These are phyloP conservation scores for Gallinago nigripennis DNA, from an alignment of 2,797 vertebrate species.

Conservation along the genomic window DNA sequence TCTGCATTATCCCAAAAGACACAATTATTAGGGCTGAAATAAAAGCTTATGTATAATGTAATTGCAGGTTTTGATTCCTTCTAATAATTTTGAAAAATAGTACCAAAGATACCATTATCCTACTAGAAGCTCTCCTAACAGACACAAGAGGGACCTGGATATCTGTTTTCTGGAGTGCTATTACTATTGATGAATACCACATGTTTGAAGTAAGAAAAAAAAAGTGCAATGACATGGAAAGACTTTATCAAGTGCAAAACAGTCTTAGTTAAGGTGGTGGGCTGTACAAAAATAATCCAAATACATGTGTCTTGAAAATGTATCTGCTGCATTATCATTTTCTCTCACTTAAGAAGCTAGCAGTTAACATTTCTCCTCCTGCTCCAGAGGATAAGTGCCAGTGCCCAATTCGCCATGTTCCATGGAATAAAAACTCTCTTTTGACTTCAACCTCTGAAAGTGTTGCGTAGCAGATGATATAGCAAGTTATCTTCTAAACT, in stretches of 20 bases:
- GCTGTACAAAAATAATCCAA: background rate
- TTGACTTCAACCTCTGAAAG: background rate
- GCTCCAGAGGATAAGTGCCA: background rate
- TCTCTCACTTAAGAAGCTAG: background rate
- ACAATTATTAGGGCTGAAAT: background rate
- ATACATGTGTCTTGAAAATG: background rate
- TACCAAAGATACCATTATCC: background rate
- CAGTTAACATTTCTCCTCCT: background rate
- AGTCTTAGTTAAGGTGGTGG: background rate
- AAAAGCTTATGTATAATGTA: background rate
- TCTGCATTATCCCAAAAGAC: background rate
- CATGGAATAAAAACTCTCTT: background rate
- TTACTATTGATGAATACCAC: background rate
- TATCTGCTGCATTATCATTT: background rate
- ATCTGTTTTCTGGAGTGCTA: background rate
- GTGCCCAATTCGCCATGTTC: background rate
- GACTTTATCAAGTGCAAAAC: background rate
- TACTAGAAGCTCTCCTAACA: background rate
- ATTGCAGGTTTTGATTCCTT: background rate
- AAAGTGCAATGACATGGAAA: background rate
- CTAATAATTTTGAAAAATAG: background rate
- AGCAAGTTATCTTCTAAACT: background rate
- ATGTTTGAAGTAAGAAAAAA: background rate
- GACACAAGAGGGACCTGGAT: background rate
- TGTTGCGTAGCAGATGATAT: fast-evolving